Conservation (phyloP, 2,797 vertebrate species). For the Chelmon rostratus region DNA sequence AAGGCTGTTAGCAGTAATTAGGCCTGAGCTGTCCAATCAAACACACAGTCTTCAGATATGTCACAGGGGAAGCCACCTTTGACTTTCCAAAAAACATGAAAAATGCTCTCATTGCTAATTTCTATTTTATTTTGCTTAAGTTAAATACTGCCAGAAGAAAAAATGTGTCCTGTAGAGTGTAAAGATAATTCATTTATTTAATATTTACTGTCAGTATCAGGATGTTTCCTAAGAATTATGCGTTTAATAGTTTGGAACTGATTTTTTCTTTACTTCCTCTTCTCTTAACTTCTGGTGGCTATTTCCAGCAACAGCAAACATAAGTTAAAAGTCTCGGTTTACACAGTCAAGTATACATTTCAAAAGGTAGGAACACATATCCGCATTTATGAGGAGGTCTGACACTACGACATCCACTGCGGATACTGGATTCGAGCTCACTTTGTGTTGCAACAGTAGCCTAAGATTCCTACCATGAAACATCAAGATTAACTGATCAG, state of each 20-base stretch:
- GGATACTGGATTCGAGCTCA: background rate
- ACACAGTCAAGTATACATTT: background rate
- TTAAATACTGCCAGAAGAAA: background rate
- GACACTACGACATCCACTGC: background rate
- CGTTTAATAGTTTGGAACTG: too few relatives aligned
- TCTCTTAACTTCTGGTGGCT: background rate
- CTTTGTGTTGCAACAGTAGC: background rate
- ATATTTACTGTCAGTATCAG: background rate
- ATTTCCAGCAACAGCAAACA: background rate
- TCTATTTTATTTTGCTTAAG: background rate
- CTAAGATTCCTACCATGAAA: background rate
- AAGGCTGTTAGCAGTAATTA: background rate
- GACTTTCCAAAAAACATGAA: background rate
- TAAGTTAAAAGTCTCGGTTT: background rate
- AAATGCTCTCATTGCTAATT: background rate
- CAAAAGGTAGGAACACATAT: background rate
- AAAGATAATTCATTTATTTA: background rate
- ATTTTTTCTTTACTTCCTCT: background rate
- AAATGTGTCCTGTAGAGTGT: background rate
- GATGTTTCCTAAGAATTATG: background rate
- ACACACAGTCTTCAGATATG: background rate
- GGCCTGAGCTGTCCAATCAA: background rate
- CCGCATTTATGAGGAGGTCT: background rate
- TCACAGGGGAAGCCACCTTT: background rate
- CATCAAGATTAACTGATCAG: background rate